A percentile compares a stretch with the other conserved stretches of the same genome.
phyloP scores from a whole-genome alignment of 2,113 vertebrate genomes.

The Neogale vison region DNA sequence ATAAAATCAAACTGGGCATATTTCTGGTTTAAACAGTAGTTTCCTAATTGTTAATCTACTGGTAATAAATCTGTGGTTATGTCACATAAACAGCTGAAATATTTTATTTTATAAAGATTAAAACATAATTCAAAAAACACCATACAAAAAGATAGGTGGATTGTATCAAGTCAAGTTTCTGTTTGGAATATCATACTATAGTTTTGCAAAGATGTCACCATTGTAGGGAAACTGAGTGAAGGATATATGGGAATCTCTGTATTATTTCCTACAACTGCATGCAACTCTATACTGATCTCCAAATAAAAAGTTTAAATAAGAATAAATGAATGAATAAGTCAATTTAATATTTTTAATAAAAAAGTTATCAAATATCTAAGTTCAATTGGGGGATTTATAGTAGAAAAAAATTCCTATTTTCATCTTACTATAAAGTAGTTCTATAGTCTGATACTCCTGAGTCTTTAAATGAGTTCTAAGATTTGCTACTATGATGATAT shows the following conservation, averaged over 20 bases:
- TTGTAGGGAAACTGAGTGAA: background rate
- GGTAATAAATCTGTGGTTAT: background rate
- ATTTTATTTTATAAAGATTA: slow-evolving; percentile 6
- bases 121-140: background rate
- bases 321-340: background rate
- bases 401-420: background rate
- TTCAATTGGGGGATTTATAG: background rate
- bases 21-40: background rate
- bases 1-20: background rate
- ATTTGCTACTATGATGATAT: background rate
- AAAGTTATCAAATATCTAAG: background rate
- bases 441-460: background rate
- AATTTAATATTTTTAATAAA: background rate
- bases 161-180: background rate
- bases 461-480: background rate
- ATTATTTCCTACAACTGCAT: background rate
- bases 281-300: background rate
- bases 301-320: slow-evolving; percentile 2
- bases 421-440: background rate
- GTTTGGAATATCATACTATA: background rate
- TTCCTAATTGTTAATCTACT: background rate
- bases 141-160: background rate
- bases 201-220: background rate
- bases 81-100: background rate
- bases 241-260: background rate